Evolutionary conservation across 2,113 vertebrate genomes (phyloP).

Genomic region (Circaetus cinerascens): DNA sequence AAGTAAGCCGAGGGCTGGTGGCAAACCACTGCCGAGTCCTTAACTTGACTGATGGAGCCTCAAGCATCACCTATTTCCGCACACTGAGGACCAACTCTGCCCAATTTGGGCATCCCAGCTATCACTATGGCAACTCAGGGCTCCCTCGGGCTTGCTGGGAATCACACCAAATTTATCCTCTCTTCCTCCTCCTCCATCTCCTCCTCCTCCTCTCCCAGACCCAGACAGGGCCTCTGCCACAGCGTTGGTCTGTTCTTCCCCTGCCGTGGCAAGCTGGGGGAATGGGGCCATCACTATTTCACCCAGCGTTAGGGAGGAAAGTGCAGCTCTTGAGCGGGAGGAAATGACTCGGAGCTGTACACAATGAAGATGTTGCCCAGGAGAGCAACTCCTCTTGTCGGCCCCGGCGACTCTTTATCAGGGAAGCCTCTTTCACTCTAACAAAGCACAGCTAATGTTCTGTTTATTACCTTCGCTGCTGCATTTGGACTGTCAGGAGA

Average conservation of each 20-base stretch:
- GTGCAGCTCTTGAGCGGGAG: accelerated
- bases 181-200: background rate
- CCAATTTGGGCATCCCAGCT: background rate
- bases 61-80: background rate
- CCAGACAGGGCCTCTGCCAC: background rate
- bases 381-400: constrained; percentile 28
- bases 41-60: background rate
- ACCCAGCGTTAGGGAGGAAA: background rate
- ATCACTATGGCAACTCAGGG: accelerated
- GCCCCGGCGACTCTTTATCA: background rate
- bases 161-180: background rate
- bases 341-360: background rate
- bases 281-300: background rate
- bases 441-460: constrained; percentile 53
- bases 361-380: background rate
- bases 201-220: background rate
- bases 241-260: accelerated
- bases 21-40: background rate
- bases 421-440: constrained; percentile 17
- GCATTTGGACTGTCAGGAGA: constrained; percentile 38
- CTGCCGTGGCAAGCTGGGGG: accelerated
- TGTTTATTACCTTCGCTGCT: constrained; percentile 36
- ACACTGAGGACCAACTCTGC: background rate
- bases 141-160: background rate
- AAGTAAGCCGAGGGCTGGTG: background rate